phyloP scores from a whole-genome alignment of 1,140 invertebrate species.

The Heliconius hermathena region DNA sequence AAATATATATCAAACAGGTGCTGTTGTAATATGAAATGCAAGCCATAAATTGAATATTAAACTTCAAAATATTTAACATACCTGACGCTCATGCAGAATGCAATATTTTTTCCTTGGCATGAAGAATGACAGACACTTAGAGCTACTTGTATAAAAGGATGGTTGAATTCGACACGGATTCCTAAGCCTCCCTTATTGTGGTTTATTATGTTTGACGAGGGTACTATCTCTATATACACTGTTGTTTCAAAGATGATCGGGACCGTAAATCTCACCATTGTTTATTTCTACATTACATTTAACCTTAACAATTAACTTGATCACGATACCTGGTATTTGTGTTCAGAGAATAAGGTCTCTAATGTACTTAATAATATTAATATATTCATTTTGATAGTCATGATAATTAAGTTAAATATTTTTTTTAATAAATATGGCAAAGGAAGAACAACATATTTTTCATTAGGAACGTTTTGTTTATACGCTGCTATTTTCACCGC shows the following conservation, averaged over 20 bases:
- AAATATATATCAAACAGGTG: too few species aligned
- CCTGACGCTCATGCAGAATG: not conserved
- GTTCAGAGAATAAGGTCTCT: too few species aligned
- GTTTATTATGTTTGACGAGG: constrained; percentile 10
- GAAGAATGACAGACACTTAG: not conserved
- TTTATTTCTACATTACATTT: not conserved
- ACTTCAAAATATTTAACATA: too few species aligned
- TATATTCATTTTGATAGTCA: too few species aligned
- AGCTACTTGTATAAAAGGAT: not conserved
- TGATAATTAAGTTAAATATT: too few species aligned
- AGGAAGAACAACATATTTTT: not conserved
- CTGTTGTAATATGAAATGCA: too few species aligned
- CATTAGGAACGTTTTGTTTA: not conserved
- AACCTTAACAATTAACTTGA: not conserved
- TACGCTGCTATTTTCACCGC: not conserved
- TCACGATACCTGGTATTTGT: too few species aligned
- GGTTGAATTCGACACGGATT: constrained; percentile 7
- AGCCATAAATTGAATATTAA: too few species aligned
- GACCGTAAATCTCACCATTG: not conserved
- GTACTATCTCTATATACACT: not conserved
- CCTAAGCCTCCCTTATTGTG: constrained; percentile 6
- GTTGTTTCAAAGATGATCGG: constrained; percentile 6
- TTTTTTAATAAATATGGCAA: not conserved
- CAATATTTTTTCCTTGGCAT: not conserved
- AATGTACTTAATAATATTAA: too few species aligned